Evolutionary conservation across 2,113 vertebrate genomes (phyloP), one percentile per base, ranked within the genome.

Genomic region (Vulpes vulpes): DNA sequence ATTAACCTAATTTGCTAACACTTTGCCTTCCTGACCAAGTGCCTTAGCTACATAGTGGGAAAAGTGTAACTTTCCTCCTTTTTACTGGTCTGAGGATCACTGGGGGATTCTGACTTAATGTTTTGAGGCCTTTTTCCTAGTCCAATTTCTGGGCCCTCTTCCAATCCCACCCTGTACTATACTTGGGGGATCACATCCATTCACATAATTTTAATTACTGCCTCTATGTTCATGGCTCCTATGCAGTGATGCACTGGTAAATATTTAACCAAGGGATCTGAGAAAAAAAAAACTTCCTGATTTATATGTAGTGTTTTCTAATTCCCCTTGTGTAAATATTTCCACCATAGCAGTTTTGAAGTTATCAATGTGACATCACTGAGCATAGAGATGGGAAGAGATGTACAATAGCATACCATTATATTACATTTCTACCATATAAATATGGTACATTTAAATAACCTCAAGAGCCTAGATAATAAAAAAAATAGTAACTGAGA

Each of bases 141-240:
- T 43, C 35, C 25, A 80, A 51, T 78, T 95, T 16, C 30, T 91
- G 30, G n/a, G 19, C 60, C 65, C 7, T 79, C 53, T 95, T 80
- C 30, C 89, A 38, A 79, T 67, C 20, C 8, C 59, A 82, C n/a
- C 81, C 65, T 85, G 49, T 74, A 85, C 11, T 67, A 53, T 78
- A 87, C n/a, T 17, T 87, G 27, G 11, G 22, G 62, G 38, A 87
- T 64, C n/a, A 65, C 32, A 95, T 91, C 38, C 43, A 76, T 81
- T 95, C 32, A 85, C 53, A 60, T 81, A 57, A 38, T 85, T 94
- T 97, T 84, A 91, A 88, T 89, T 84, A 80, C 73, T 15, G 12
- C 51, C 12, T 93, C 22, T 32, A 57, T 67, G 71, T 67, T 76
- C 95, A 82, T 93, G 79, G 17, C 38, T 62, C 32, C 73, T 16